Base-by-base conservation (phyloP, 2,888 invertebrate genomes). In the Hylaea fasciaria region DNA sequence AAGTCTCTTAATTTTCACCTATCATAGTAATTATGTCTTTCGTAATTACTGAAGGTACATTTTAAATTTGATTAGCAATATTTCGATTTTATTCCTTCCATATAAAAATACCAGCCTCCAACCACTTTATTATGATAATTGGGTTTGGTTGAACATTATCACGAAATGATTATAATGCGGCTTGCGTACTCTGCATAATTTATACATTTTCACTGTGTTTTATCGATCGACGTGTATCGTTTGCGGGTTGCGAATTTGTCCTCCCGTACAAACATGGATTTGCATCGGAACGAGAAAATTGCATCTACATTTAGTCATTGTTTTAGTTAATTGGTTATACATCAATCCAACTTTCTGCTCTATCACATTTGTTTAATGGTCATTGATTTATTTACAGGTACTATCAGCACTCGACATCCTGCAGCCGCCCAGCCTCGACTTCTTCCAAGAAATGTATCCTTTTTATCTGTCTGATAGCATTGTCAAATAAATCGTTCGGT, bases 391-490 rank as follows among this genome's bases (percentile, higher is more conserved):
- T 86, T 94, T 94, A 52, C 95, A 99, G 98, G 98, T 99, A 83
- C 94, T 99, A 81, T 98, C 98, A 81, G 98, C 99, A 77, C 94
- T 98, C 93, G 99, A 99, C 93, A 99, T 99, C 90, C 94, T 99
- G 79, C 99, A 99, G 93, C 99, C 99, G 81, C 98, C 99, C 77
- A 98, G 98, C 93, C 95, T 98, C 93, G 98, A 99, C 94, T 99
- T 98, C 95, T 99, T 99, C 94, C 98, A 99, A 94, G 99, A 99
- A 96, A 98, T 99, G 98, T 99, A 98, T 97, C 96, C 96, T 97
- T 96, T 96, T 86, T 64, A 71, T 66, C 57, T 65, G 67, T 40
- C 56, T 66, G 58, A 64, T 65, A 67, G 66, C 63, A 67, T 69
- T 62, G 68, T 71, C 63, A 68, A 72, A 73, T 76, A 71, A 70